Percentiles rank a stretch among this genome's conserved stretches.
Conservation (phyloP, 2,888 invertebrate species). For the Napeogenes sylphis region DNA sequence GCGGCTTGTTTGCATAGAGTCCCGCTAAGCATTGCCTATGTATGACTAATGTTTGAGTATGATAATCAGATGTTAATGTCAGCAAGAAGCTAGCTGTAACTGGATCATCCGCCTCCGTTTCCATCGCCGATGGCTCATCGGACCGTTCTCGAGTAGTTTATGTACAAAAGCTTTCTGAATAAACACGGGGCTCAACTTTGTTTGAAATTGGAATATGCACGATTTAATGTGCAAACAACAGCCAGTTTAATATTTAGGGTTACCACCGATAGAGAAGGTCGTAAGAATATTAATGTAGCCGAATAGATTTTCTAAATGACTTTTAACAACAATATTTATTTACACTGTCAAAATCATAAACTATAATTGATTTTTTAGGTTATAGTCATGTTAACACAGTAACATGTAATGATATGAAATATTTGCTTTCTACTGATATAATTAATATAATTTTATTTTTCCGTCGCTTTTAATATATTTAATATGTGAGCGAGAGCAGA, state of each 20-base stretch:
- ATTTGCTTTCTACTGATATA: too few species aligned
- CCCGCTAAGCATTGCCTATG: constrained; percentile 66
- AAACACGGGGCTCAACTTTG: constrained; percentile 47
- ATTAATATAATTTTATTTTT: too few species aligned
- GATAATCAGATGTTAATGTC: constrained; percentile 74
- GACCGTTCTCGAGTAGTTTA: constrained; percentile 47
- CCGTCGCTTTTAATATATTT: too few species aligned
- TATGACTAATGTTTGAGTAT: constrained; percentile 73
- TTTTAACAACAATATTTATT: too few species aligned
- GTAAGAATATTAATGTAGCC: too few species aligned
- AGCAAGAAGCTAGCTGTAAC: constrained; percentile 50
- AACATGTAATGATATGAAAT: too few species aligned
- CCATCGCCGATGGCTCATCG: constrained; percentile 46
- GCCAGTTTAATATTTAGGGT: constrained; percentile 13
- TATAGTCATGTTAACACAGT: too few species aligned
- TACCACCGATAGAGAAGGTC: neutral
- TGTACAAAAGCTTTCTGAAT: constrained; percentile 61
- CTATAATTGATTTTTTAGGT: too few species aligned
- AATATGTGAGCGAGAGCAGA: too few species aligned
- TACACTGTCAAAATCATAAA: too few species aligned
- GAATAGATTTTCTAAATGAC: too few species aligned
- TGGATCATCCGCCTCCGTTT: constrained; percentile 63
- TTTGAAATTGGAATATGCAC: constrained; percentile 29
- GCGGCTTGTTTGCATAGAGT: constrained; percentile 62
- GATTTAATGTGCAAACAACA: constrained; percentile 28